Percentiles rank a stretch among this genome's conserved stretches.
Conservation (phyloP, 2,888 invertebrate genomes). For the Campaea margaritaria region DNA sequence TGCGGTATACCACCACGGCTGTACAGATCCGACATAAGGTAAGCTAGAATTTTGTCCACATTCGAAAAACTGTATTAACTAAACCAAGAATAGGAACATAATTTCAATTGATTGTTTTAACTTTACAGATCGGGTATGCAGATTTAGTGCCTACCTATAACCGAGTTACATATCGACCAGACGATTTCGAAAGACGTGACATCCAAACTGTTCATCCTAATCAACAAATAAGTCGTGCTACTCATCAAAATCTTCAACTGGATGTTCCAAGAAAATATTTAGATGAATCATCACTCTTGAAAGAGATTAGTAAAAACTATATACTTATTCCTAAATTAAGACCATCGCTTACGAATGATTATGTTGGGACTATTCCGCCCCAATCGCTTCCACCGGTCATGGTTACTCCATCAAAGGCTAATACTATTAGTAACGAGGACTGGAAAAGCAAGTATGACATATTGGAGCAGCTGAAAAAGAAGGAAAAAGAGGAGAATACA, state of each 20-base stretch:
- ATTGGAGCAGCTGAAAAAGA: conserved; percentile 66
- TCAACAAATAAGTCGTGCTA: conserved; percentile 31
- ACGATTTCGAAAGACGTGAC: conserved; percentile 25
- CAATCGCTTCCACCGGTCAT: conserved; percentile 16
- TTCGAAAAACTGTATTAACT: neutral
- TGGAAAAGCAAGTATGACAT: conserved; percentile 81
- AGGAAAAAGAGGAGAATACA: conserved; percentile 48
- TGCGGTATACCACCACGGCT: conserved; percentile 63
- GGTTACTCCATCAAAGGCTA: conserved; percentile 28
- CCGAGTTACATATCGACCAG: conserved; percentile 23
- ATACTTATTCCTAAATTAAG: conserved; percentile 73
- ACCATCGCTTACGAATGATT: conserved; percentile 42
- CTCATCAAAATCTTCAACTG: conserved; percentile 36
- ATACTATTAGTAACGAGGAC: conserved; percentile 54
- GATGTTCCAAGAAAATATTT: conserved; percentile 42
- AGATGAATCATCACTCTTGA: conserved; percentile 58
- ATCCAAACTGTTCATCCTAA: conserved; percentile 20
- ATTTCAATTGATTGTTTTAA: neutral
- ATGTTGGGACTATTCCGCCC: conserved; percentile 31
- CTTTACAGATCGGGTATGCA: conserved; percentile 36
- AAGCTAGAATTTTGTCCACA: conserved; percentile 22
- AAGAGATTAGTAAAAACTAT: conserved; percentile 73
- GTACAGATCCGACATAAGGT: conserved; percentile 59
- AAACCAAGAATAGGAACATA: neutral
- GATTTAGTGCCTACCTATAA: conserved; percentile 25